Conservation (phyloP, 2,113 vertebrate genomes). For the Cyanoramphus novaezelandiae region DNA sequence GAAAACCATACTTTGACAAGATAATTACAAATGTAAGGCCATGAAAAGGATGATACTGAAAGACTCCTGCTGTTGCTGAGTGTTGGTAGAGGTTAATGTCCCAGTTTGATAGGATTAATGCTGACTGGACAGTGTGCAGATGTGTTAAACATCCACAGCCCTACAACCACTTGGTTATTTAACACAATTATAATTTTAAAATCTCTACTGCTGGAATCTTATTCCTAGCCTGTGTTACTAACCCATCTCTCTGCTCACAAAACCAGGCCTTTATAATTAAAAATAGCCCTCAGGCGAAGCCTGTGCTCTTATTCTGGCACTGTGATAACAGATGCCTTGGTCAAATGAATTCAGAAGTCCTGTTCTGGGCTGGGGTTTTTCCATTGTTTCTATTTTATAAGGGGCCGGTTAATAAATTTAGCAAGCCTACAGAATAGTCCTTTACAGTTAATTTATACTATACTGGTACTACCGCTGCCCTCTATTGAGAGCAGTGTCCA, state of each 20-base stretch:
- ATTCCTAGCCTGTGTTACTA: neutral
- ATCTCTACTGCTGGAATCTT: neutral
- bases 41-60: neutral
- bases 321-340: neutral
- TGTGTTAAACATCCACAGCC: neutral
- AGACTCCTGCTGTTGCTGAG: neutral
- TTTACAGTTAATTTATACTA: neutral
- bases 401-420: neutral
- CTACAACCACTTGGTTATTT: neutral
- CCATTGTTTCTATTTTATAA: neutral
- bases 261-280: neutral
- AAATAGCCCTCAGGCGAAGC: neutral
- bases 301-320: neutral
- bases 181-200: neutral
- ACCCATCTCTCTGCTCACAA: neutral
- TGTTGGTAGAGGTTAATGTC: neutral
- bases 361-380: neutral
- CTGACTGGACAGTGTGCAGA: neutral
- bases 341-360: neutral
- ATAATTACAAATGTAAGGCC: neutral
- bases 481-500: neutral
- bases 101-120: neutral
- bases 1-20: neutral
- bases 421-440: neutral
- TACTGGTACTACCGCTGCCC: neutral